phyloP scores from a whole-genome alignment of 2,797 vertebrate species.

The Lindbergichthys nudifrons region DNA sequence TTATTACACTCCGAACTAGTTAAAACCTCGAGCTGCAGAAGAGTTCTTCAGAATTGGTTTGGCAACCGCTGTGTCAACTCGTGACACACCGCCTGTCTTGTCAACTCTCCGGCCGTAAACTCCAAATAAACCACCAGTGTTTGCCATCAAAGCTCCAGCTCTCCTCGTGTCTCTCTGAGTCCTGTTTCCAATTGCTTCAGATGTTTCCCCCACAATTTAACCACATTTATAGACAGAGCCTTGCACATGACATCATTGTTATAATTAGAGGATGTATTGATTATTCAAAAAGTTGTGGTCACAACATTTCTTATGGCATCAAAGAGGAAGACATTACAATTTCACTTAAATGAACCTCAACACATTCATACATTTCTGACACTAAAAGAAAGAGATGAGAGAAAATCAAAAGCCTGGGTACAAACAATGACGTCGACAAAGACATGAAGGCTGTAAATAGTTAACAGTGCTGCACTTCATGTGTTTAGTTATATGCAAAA shows the following conservation, averaged over 20 bases:
- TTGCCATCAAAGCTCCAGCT: too few species aligned
- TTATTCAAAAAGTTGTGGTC: slow-evolving; percentile 10
- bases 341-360: neutral
- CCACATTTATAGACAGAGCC: neutral
- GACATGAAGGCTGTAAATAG: slow-evolving; percentile 25
- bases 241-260: neutral
- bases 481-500: slow-evolving; percentile 17
- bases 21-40: too few species aligned
- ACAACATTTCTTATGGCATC: slow-evolving; percentile 26
- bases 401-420: slow-evolving; percentile 20
- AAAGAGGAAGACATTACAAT: slow-evolving; percentile 6
- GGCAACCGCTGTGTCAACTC: too few species aligned
- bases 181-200: too few species aligned
- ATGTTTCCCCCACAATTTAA: neutral
- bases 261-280: neutral
- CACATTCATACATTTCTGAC: slow-evolving; percentile 9
- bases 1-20: too few species aligned
- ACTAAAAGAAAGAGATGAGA: neutral
- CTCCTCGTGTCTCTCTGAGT: too few species aligned
- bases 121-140: too few species aligned
- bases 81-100: too few species aligned
- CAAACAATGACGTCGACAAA: slow-evolving; percentile 24
- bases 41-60: too few species aligned
- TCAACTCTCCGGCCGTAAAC: too few species aligned
- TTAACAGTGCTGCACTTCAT: slow-evolving; percentile 35